A percentile compares a stretch with the other conserved stretches of the same genome.
phyloP scores from a whole-genome alignment of 2,888 invertebrate genomes.

The Rhogogaster chlorosoma region DNA sequence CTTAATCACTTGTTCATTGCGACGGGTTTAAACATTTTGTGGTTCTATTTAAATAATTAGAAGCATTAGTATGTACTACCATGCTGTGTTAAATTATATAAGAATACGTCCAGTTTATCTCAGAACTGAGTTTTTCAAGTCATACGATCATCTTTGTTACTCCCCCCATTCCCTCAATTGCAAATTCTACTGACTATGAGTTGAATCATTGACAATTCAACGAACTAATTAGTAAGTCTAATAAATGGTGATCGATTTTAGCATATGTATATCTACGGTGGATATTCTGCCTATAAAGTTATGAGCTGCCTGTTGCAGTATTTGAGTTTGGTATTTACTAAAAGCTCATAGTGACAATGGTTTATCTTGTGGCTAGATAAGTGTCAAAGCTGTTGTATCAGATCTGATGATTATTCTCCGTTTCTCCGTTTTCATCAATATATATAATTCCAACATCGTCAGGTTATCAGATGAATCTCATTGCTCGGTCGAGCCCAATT shows the following conservation, averaged over 20 bases:
- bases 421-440: background rate
- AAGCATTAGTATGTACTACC: too few relatives aligned
- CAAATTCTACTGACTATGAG: background rate
- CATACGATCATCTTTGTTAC: too few relatives aligned
- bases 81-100: too few relatives aligned
- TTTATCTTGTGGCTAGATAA: conserved; percentile 61
- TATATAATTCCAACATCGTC: background rate
- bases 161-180: too few relatives aligned
- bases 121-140: too few relatives aligned
- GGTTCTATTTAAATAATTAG: too few relatives aligned
- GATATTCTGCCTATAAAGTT: background rate
- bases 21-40: too few relatives aligned
- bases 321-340: conserved; percentile 34
- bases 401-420: background rate
- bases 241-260: background rate
- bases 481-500: conserved; percentile 49
- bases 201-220: background rate
- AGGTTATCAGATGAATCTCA: conserved; percentile 56
- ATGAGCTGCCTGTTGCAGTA: conserved; percentile 6
- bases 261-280: background rate
- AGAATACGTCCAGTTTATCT: too few relatives aligned
- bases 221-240: background rate
- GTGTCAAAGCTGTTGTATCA: conserved; percentile 61
- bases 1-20: too few relatives aligned
- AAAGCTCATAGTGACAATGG: conserved; percentile 58